A percentile compares a stretch with the other conserved stretches of the same genome.
phyloP scores from a whole-genome alignment of 2,113 vertebrate genomes.

The Neodon shergylaensis region DNA sequence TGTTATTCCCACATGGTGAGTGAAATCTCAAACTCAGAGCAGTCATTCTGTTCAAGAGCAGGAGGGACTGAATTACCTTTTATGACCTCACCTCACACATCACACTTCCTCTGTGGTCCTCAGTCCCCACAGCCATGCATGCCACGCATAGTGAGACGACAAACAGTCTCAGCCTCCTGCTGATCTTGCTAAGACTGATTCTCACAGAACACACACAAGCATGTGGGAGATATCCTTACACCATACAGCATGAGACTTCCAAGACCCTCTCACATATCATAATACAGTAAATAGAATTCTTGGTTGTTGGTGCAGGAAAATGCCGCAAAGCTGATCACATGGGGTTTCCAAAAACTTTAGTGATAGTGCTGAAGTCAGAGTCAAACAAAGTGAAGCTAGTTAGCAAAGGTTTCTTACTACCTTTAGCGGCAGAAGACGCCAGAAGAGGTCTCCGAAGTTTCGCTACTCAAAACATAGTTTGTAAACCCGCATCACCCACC shows the following conservation, averaged over 20 bases:
- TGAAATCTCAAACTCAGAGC: not conserved
- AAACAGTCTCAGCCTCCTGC: not conserved
- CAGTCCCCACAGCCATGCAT: not conserved
- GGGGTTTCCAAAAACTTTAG: not conserved
- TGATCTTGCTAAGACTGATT: not conserved
- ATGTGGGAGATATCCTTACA: not conserved
- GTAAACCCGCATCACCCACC: not conserved
- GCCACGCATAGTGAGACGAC: not conserved
- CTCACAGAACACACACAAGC: not conserved
- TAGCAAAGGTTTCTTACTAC: not conserved
- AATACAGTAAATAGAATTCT: not conserved
- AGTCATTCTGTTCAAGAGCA: not conserved
- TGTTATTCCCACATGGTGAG: not conserved
- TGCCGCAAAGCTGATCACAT: rapidly evolving
- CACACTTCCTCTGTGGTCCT: not conserved
- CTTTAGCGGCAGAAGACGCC: not conserved
- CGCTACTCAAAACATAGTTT: not conserved
- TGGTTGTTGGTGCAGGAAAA: not conserved
- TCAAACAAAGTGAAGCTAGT: not conserved
- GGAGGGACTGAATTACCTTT: too few species aligned
- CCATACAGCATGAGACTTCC: not conserved
- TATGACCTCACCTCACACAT: not conserved
- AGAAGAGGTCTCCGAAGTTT: not conserved
- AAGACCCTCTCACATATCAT: too few species aligned
- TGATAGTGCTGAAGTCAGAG: not conserved